Evolutionary conservation across 2,797 vertebrate species (phyloP).

Genomic region (Holocentrus rufus): DNA sequence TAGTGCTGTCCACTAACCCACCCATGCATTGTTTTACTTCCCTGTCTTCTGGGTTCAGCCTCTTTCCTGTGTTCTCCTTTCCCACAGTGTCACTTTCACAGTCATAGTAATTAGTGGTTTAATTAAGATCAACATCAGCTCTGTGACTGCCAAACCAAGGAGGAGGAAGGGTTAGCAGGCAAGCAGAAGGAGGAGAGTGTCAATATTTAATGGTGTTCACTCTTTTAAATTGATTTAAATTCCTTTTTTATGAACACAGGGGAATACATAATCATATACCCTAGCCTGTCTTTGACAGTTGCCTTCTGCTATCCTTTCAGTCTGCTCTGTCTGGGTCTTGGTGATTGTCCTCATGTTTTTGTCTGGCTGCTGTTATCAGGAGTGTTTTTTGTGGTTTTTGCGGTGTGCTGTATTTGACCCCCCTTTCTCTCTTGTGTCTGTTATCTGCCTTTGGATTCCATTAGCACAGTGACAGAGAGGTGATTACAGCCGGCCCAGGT

Average conservation of each 20-base stretch:
- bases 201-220: slow-evolving; percentile 74
- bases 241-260: slow-evolving; percentile 65
- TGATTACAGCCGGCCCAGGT: slow-evolving; percentile 65
- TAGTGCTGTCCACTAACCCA: neutral
- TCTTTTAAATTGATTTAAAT: slow-evolving; percentile 72
- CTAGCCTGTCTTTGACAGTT: slow-evolving; percentile 50
- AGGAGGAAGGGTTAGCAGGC: slow-evolving; percentile 69
- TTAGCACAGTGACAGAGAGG: slow-evolving; percentile 71
- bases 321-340: slow-evolving; percentile 33
- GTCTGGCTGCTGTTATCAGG: slow-evolving; percentile 45
- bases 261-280: slow-evolving; percentile 58
- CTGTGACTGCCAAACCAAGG: slow-evolving; percentile 72
- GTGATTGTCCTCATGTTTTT: slow-evolving; percentile 48
- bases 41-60: neutral
- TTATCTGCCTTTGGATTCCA: slow-evolving; percentile 70
- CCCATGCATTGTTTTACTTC: slow-evolving; percentile 4
- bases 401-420: slow-evolving; percentile 49
- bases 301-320: slow-evolving; percentile 51
- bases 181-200: slow-evolving; percentile 56
- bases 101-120: slow-evolving; percentile 85
- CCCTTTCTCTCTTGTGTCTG: slow-evolving; percentile 42
- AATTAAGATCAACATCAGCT: slow-evolving; percentile 85
- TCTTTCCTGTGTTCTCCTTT: slow-evolving; percentile 28
- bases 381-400: slow-evolving; percentile 3
- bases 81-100: slow-evolving; percentile 81